Evolutionary conservation across 2,888 invertebrate species (phyloP).

Genomic region (Tetranychus truncatus): DNA sequence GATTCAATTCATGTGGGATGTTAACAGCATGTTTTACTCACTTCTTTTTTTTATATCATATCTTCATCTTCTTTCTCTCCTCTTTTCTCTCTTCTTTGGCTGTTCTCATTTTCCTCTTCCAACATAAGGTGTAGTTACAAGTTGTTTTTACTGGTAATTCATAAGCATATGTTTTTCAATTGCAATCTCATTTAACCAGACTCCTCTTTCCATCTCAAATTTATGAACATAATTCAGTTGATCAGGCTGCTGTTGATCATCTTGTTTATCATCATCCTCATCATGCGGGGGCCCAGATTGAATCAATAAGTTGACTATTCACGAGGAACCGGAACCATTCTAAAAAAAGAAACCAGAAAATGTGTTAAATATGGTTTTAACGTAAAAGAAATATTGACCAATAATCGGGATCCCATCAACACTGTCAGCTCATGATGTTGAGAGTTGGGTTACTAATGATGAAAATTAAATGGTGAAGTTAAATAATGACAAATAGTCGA

Average conservation of each 20-base stretch:
- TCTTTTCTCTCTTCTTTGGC: not conserved
- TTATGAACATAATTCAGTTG: not conserved
- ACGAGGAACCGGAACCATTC: not conserved
- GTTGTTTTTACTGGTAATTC: not conserved
- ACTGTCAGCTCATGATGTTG: not conserved
- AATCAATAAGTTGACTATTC: not conserved
- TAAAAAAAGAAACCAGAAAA: not conserved
- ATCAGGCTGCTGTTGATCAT: not conserved
- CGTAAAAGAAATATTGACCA: not conserved
- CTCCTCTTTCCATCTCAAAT: not conserved
- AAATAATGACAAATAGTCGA: not conserved
- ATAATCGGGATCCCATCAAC: not conserved
- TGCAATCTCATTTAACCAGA: not conserved
- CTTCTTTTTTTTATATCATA: not conserved
- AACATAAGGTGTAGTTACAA: not conserved
- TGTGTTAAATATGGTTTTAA: not conserved
- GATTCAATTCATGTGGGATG: conserved; percentile 1
- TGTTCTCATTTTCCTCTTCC: not conserved
- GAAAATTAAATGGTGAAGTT: not conserved
- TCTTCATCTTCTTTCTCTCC: not conserved
- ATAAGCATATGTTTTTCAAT: not conserved
- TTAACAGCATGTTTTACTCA: not conserved
- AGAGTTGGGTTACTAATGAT: not conserved
- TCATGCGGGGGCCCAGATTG: not conserved
- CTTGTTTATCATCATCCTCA: not conserved